Evolutionary conservation across 2,797 vertebrate species (phyloP), one percentile per base, ranked within the genome.

Genomic region (Betta splendens): DNA sequence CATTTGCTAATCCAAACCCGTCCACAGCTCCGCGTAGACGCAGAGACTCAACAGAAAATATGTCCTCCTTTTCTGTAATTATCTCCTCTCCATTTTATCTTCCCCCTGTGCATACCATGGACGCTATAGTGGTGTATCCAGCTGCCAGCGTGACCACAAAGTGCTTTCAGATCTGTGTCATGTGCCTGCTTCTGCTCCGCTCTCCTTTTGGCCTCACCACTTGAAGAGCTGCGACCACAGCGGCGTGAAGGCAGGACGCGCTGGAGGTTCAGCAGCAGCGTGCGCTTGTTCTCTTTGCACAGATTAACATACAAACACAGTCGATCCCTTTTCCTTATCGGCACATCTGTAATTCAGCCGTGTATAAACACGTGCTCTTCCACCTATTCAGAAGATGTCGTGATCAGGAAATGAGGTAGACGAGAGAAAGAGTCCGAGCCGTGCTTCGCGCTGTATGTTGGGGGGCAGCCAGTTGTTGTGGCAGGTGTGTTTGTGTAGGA

Each of bases 111-210:
- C 54, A 72, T 76, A 67, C 70, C 64, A 60, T 75, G 46, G 64
- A 67, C 42, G 50, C 62, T 77, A 70, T 80, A 76, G 65, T 64
- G 54, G 65, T 42, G 38, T 78, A 75, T 85, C 72, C 83, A 79
- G 75, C 80, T 84, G 86, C 85, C 79, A 81, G 75, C 78, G 50
- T 55, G 31, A 48, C 80, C 80, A 64, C 84, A 82, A 72, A 87
- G 67, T 78, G 65, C 66, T 82, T 81, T 85, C 42, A 86, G 77
- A 89, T 86, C 67, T 69, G 45, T 85, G 81, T 84, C 80, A 87
- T 70, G 70, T 83, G 75, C 57, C 46, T 7, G 44, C 59, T 62
- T 73, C 47, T 59, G 43, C 70, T 78, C 40, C 57, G 39, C 74
- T 68, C 70, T 58, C 75, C 58, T 52, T 32, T 22, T 1, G 16